Evolutionary conservation across 2,797 vertebrate genomes (phyloP).

Genomic region (Microchirus variegatus): DNA sequence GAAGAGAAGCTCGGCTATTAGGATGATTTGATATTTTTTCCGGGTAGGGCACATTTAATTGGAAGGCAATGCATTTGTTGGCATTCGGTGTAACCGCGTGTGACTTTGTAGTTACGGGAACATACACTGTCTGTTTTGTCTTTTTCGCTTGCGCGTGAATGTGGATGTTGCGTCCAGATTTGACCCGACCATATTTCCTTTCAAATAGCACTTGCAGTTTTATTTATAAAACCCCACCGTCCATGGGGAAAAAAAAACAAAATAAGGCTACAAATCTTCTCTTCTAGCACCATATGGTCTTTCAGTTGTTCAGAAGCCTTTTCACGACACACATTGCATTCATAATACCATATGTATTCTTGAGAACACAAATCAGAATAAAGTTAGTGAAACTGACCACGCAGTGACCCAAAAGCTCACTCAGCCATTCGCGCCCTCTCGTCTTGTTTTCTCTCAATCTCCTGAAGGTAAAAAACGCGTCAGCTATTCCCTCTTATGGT

Average conservation of each 20-base stretch:
- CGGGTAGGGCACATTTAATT: constrained; percentile 60
- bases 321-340: constrained; percentile 50
- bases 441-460: constrained; percentile 73
- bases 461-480: constrained; percentile 77
- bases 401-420: constrained; percentile 74
- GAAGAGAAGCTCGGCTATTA: constrained; percentile 76
- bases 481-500: constrained; percentile 82
- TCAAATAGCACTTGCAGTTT: constrained; percentile 37
- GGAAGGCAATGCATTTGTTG: constrained; percentile 53
- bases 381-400: constrained; percentile 77
- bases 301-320: constrained; percentile 25
- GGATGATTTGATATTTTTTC: constrained; percentile 78
- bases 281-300: constrained; percentile 32
- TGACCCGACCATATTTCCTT: constrained; percentile 45
- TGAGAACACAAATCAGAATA: constrained; percentile 68
- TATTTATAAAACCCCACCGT: constrained; percentile 24
- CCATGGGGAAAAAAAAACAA: constrained; percentile 3
- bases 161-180: constrained; percentile 40
- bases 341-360: constrained; percentile 65
- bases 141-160: constrained; percentile 38
- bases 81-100: constrained; percentile 37
- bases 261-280: constrained; percentile 32
- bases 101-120: constrained; percentile 45
- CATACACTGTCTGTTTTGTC: constrained; percentile 50
- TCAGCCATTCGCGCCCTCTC: constrained; percentile 64